Evolutionary conservation across 2,888 invertebrate species (phyloP), one percentile per base, ranked within the genome.

Genomic region (Crocallis elinguaria): DNA sequence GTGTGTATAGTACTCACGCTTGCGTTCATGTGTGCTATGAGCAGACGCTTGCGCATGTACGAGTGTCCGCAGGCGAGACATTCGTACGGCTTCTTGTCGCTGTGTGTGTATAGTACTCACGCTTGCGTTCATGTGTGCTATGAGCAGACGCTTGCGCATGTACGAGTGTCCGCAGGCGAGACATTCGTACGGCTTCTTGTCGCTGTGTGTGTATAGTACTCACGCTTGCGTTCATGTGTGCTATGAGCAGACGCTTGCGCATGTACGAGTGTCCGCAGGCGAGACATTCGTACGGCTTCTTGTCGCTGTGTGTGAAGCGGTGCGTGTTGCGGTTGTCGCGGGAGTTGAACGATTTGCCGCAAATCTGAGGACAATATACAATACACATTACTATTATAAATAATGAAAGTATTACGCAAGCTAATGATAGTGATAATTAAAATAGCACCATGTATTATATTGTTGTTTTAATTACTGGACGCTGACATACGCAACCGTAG

Each of bases 301-400:
- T 96, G 77, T 96, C 95, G 70, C 95, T 96, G 84, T 97, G 97
- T 37, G 96, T 94, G 82, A 96, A 97, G 21, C 96, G 92, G 78
- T 97, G 97, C 7, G 95, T 95, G 86, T 97, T 96, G 52, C 96
- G 92, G 75, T 97, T 97, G 84, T 97, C 97, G 52, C 96, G 93
- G 7, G 96, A 95, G 75, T 95, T 96, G 86, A 97, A 97, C 42
- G 95, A 93, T 78, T 96, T 97, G 43, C 95, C 96, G 80, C 97
- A 97, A 11, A 96, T 94, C 93, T 94, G 79, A 7, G 23, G 25
- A 25, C n/a, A n/a, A 1, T 0, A 1, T 3, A n/a, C n/a, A n/a
- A n/a, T n/a, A n/a, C n/a, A n/a, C n/a, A n/a, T n/a, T n/a, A n/a
- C n/a, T n/a, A n/a, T n/a, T n/a, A n/a, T n/a, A n/a, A n/a, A n/a